Conservation (phyloP, 1,140 invertebrate genomes). For the Mycetomoellerius zeteki region DNA sequence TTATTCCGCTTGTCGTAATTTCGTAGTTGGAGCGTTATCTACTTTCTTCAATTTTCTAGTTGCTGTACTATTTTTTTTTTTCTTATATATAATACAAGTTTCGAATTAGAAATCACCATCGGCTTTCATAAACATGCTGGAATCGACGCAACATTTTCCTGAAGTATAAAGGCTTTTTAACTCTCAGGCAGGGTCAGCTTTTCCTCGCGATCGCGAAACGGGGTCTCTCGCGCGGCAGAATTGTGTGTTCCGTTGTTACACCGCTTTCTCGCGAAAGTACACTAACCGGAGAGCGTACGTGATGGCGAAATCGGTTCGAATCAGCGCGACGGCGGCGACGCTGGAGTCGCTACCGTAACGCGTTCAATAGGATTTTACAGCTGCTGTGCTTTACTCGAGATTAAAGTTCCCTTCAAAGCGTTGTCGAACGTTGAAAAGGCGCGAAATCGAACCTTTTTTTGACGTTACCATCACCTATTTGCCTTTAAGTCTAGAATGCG, state of each 20-base stretch:
- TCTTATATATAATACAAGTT: not conserved
- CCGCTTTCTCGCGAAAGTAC: constrained; percentile 62
- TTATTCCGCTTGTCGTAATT: not conserved
- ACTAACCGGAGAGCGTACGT: constrained; percentile 27
- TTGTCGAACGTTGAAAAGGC: not conserved
- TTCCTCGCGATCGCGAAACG: constrained; percentile 37
- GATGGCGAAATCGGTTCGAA: constrained; percentile 50
- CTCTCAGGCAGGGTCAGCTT: constrained; percentile 7
- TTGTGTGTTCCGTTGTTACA: constrained; percentile 35
- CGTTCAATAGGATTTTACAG: constrained; percentile 16
- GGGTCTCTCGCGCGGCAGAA: constrained; percentile 4
- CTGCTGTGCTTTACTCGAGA: not conserved
- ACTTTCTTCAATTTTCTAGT: not conserved
- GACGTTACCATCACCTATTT: too few species aligned
- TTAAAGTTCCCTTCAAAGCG: not conserved
- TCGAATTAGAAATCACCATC: not conserved
- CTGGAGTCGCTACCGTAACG: not conserved
- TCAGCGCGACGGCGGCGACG: not conserved
- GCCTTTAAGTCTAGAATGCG: not conserved
- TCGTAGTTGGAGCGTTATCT: not conserved
- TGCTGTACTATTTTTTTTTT: not conserved
- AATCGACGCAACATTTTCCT: not conserved
- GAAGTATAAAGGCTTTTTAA: not conserved
- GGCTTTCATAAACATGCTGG: not conserved
- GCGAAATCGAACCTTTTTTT: not conserved